Conservation (phyloP, 2,797 vertebrate species). For the Ciconia nigra region DNA sequence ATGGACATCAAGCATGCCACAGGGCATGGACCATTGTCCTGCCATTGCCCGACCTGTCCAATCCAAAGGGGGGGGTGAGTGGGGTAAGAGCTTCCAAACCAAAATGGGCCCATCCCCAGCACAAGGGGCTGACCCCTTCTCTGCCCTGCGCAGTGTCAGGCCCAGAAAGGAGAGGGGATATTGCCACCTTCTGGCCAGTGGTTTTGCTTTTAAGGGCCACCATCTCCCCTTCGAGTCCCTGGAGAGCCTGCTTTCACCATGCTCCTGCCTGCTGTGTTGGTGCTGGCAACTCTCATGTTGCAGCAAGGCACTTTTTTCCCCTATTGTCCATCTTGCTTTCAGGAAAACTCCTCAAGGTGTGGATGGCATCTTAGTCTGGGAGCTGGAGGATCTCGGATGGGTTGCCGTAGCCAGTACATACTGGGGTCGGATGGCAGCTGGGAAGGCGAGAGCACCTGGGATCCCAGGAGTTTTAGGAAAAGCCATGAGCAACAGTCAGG, state of each 20-base stretch:
- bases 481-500: accelerated
- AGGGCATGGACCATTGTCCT: not conserved
- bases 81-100: not conserved
- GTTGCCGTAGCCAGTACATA: not conserved
- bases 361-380: not conserved
- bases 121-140: not conserved
- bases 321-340: not conserved
- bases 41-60: not conserved
- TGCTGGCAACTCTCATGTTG: not conserved
- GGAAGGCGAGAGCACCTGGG: not conserved
- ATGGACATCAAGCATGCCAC: not conserved
- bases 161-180: not conserved
- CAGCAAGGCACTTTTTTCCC: not conserved
- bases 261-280: not conserved
- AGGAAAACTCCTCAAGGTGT: not conserved
- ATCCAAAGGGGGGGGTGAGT: not conserved
- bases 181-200: slow-evolving; percentile 6
- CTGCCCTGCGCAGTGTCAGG: not conserved
- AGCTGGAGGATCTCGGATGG: not conserved
- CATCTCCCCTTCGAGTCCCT: not conserved
- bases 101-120: accelerated
- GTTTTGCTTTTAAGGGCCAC: not conserved
- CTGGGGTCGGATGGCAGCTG: not conserved
- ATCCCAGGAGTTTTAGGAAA: not conserved
- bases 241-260: not conserved